Evolutionary conservation across 2,113 vertebrate species (phyloP).

Genomic region (Charina bottae): DNA sequence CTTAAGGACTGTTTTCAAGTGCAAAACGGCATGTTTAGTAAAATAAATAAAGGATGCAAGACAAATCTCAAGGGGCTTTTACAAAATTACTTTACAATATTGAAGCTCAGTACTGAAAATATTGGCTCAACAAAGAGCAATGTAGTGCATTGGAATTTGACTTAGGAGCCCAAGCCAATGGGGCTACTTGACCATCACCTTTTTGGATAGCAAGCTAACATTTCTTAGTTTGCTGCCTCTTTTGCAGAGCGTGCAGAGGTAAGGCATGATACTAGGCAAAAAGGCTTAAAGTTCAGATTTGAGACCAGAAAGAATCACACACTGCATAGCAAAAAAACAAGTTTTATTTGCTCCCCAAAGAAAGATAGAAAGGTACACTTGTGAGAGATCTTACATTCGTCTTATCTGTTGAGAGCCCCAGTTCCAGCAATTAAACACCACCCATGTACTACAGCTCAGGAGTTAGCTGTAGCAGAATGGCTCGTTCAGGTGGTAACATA

Average conservation of each 20-base stretch:
- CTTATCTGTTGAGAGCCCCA: neutral
- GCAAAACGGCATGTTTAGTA: slow-evolving; percentile 59
- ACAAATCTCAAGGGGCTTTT: slow-evolving; percentile 16
- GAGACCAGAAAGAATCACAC: neutral
- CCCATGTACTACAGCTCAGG: neutral
- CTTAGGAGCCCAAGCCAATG: neutral
- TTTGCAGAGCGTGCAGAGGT: neutral
- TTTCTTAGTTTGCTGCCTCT: neutral
- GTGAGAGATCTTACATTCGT: neutral
- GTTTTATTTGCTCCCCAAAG: neutral
- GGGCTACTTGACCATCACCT: neutral
- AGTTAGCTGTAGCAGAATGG: neutral
- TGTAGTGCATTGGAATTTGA: neutral
- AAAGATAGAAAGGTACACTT: neutral
- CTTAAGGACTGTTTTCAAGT: slow-evolving; percentile 39
- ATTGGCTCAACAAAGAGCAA: neutral
- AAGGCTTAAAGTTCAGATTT: neutral
- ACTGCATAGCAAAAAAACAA: neutral
- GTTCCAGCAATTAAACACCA: neutral
- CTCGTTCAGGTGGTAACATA: neutral
- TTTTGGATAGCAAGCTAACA: neutral
- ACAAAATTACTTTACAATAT: slow-evolving; percentile 32
- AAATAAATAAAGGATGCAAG: slow-evolving; percentile 32
- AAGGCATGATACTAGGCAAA: neutral
- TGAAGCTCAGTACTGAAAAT: neutral